phyloP scores from a whole-genome alignment of 2,888 invertebrate species.

The Ophion ventricosus region DNA sequence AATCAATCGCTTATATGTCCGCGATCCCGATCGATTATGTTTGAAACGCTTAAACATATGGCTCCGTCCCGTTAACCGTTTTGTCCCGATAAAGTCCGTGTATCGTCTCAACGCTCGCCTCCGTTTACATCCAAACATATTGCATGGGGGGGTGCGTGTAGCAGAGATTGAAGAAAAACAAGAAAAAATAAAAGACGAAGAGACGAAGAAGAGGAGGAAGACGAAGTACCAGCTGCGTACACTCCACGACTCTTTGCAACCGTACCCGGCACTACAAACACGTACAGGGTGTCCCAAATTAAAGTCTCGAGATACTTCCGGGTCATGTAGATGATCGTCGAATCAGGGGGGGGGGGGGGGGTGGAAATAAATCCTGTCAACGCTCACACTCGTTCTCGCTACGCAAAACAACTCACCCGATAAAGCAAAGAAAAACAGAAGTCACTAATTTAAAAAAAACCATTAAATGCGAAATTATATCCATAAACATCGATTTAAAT shows the following conservation, averaged over 20 bases:
- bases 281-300: slow-evolving; percentile 13
- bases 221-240: slow-evolving; percentile 50
- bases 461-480: no score
- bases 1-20: not conserved
- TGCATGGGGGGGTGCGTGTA: slow-evolving; percentile 26
- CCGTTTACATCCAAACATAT: slow-evolving; percentile 31
- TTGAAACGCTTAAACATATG: slow-evolving; percentile 14
- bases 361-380: not conserved
- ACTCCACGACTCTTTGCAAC: slow-evolving; percentile 48
- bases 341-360: not conserved
- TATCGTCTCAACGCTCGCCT: slow-evolving; percentile 32
- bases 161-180: slow-evolving; percentile 35
- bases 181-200: not conserved
- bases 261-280: slow-evolving; percentile 24
- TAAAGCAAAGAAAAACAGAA: no score
- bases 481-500: no score
- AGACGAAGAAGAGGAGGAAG: not conserved
- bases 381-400: not conserved
- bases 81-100: slow-evolving; percentile 35
- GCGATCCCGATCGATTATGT: slow-evolving; percentile 26
- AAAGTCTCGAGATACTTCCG: not conserved
- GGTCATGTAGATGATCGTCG: not conserved
- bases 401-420: not conserved
- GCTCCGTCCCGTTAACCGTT: slow-evolving; percentile 38
- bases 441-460: no score